Conservation (phyloP, 2,888 invertebrate genomes). For the Enchytraeus crypticus region DNA sequence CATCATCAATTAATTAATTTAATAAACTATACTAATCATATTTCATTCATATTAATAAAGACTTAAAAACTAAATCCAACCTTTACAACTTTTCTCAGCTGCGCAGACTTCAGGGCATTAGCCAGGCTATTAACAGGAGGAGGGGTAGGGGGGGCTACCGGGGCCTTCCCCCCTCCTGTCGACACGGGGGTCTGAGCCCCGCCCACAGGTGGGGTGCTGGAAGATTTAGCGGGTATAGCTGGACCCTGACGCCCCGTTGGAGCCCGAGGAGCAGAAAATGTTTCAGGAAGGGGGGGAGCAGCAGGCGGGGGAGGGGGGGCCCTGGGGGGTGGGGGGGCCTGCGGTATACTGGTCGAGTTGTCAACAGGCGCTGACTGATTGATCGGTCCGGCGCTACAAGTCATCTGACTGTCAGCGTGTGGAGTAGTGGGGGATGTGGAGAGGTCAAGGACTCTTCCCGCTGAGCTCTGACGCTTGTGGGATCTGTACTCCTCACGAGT, state of each 20-base stretch:
- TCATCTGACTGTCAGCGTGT: neutral
- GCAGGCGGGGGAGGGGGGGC: constrained; percentile 18
- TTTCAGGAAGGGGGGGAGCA: neutral
- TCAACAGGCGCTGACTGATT: neutral
- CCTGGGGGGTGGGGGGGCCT: neutral
- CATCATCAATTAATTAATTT: too few relatives aligned
- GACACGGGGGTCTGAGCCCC: constrained; percentile 52
- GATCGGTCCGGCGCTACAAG: neutral
- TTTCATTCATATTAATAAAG: too few relatives aligned
- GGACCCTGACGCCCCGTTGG: neutral
- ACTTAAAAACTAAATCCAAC: too few relatives aligned
- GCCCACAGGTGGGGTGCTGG: constrained; percentile 46
- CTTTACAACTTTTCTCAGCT: constrained; percentile 50
- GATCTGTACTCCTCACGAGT: neutral
- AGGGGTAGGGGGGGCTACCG: constrained; percentile 56
- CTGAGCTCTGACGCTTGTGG: neutral
- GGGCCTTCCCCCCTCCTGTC: constrained; percentile 33
- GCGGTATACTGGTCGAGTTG: too few relatives aligned
- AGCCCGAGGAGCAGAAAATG: neutral
- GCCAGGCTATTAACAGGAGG: constrained; percentile 52
- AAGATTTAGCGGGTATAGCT: constrained; percentile 25
- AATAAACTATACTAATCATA: too few relatives aligned
- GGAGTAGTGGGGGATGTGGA: neutral
- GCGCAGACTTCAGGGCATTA: constrained; percentile 76
- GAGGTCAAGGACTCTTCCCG: neutral